Evolutionary conservation across 2,888 invertebrate genomes (phyloP).

Genomic region (Tetragonula carbonaria): DNA sequence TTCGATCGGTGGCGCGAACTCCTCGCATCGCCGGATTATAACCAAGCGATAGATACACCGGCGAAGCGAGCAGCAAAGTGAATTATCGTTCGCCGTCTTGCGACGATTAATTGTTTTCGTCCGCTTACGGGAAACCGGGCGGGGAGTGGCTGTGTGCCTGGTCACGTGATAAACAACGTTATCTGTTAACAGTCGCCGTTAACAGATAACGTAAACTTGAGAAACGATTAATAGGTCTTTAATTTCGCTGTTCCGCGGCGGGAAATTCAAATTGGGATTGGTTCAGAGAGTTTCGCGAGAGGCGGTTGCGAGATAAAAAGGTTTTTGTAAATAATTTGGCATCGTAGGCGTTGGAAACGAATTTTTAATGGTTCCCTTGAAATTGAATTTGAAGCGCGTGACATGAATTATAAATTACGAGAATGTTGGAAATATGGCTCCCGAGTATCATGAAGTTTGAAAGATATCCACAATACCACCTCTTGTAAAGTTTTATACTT

Average conservation of each 20-base stretch:
- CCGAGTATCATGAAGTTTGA: no score
- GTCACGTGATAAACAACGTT: slow-evolving; percentile 19
- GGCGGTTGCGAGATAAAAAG: not conserved
- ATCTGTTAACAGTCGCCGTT: not conserved
- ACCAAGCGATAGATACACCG: slow-evolving; percentile 29
- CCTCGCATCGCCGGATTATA: slow-evolving; percentile 54
- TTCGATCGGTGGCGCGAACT: slow-evolving; percentile 58
- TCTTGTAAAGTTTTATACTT: no score
- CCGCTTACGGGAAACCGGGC: slow-evolving; percentile 22
- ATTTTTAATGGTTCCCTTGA: no score
- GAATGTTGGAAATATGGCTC: no score
- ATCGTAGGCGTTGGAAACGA: no score
- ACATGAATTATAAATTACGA: no score
- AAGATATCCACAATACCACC: no score
- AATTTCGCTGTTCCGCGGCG: not conserved
- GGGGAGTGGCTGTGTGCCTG: slow-evolving; percentile 12
- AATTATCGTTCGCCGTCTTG: slow-evolving; percentile 58
- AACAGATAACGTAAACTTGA: slow-evolving; percentile 9
- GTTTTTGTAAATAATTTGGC: not conserved
- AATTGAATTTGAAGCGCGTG: no score
- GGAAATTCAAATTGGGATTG: not conserved
- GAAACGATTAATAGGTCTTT: slow-evolving; percentile 16
- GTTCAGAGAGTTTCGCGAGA: not conserved
- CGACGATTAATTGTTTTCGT: slow-evolving; percentile 55
- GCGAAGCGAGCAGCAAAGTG: slow-evolving; percentile 38